Evolutionary conservation across 2,113 vertebrate genomes (phyloP).

Genomic region (Emydura subglobosa): DNA sequence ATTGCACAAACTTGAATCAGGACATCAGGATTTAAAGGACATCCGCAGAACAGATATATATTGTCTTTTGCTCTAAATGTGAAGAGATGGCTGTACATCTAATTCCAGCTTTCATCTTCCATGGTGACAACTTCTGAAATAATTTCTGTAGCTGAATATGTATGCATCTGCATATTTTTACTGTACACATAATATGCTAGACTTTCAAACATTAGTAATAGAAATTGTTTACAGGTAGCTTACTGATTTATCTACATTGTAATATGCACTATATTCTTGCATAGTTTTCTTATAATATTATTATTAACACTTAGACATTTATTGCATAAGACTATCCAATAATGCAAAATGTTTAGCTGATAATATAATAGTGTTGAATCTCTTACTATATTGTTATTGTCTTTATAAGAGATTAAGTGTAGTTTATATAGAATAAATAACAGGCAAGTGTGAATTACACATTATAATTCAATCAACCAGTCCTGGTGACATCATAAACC

Average conservation of each 20-base stretch:
- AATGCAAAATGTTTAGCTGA: background rate
- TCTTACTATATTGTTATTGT: background rate
- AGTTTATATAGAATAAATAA: background rate
- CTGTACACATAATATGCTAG: accelerated
- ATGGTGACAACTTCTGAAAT: background rate
- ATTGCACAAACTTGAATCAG: background rate
- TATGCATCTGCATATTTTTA: background rate
- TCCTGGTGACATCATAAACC: background rate
- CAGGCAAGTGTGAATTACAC: background rate
- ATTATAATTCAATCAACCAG: background rate
- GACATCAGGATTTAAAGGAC: background rate
- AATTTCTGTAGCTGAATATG: background rate
- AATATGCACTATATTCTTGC: background rate
- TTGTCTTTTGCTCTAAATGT: background rate
- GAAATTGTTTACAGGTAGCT: background rate
- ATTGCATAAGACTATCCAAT: background rate
- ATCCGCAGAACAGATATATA: background rate
- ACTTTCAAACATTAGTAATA: background rate
- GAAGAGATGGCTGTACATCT: background rate
- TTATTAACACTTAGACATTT: background rate
- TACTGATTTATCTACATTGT: background rate
- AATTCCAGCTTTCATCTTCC: constrained; percentile 5
- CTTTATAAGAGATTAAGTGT: background rate
- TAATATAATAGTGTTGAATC: background rate
- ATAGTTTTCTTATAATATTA: background rate